phyloP scores from a whole-genome alignment of 1,140 invertebrate species.

The Drosophila santomea region DNA sequence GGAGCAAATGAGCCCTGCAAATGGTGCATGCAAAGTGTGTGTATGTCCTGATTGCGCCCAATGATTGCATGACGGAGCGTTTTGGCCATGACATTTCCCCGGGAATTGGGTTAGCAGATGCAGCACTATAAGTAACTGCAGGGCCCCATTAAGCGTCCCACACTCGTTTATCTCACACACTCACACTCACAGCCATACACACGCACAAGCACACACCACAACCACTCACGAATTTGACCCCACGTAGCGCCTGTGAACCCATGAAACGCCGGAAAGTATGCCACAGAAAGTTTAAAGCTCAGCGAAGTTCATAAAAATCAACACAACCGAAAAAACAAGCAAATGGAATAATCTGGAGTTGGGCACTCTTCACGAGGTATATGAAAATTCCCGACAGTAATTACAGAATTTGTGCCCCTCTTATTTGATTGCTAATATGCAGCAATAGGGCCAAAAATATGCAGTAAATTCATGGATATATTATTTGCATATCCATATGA shows the following conservation, averaged over 20 bases:
- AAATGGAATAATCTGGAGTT: conserved; percentile 39
- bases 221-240: conserved; percentile 35
- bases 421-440: background rate
- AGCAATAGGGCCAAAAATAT: background rate
- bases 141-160: conserved; percentile 9
- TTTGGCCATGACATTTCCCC: conserved; percentile 65
- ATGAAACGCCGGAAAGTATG: conserved; percentile 41
- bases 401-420: background rate
- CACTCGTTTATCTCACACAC: conserved; percentile 52
- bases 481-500: background rate
- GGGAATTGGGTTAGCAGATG: conserved; percentile 64
- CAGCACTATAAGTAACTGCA: conserved; percentile 24
- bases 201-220: background rate
- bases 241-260: conserved; percentile 54
- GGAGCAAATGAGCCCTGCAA: conserved; percentile 60
- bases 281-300: conserved; percentile 53
- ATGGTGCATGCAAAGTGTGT: conserved; percentile 52
- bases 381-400: conserved; percentile 2
- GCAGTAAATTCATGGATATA: background rate
- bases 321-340: conserved; percentile 30
- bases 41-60: conserved; percentile 56
- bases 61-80: conserved; percentile 69
- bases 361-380: conserved; percentile 13
- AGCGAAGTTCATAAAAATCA: conserved; percentile 60
- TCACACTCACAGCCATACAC: conserved; percentile 3